phyloP scores from a whole-genome alignment of 2,888 invertebrate species.

The Hyppa rectilinea region DNA sequence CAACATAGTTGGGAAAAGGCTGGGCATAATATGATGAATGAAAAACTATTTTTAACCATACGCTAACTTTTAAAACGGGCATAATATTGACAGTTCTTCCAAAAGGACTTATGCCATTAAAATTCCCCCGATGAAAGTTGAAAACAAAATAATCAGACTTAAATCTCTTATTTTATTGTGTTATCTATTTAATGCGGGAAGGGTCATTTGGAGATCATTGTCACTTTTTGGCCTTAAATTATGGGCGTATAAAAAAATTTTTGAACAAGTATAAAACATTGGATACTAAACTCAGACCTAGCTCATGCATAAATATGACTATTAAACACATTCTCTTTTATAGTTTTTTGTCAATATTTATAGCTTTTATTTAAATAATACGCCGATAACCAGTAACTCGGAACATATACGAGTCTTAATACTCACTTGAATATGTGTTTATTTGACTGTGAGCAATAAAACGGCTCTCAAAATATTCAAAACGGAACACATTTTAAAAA shows the following conservation, averaged over 20 bases:
- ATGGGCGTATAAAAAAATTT: constrained; percentile 40
- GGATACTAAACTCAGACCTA: constrained; percentile 47
- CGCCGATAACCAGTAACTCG: constrained; percentile 49
- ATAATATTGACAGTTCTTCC: not conserved
- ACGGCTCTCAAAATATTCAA: constrained; percentile 60
- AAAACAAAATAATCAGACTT: not conserved
- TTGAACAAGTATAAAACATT: constrained; percentile 40
- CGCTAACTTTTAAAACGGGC: not conserved
- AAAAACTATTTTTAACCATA: not conserved
- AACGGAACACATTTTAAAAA: constrained; percentile 47
- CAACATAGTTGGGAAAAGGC: too few species aligned
- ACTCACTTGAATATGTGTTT: constrained; percentile 67
- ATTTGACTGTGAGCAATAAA: constrained; percentile 62
- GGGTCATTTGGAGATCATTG: constrained; percentile 29
- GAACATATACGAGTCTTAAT: constrained; percentile 58
- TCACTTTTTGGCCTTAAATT: constrained; percentile 28
- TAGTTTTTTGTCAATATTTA: constrained; percentile 65
- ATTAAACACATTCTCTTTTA: constrained; percentile 63
- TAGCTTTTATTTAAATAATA: constrained; percentile 65
- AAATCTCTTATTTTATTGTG: constrained; percentile 7
- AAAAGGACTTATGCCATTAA: not conserved
- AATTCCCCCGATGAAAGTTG: not conserved
- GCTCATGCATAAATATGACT: constrained; percentile 66
- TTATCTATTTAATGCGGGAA: not conserved
- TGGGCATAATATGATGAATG: too few species aligned